Percentiles rank a stretch among this genome's conserved stretches.
Conservation (phyloP, 2,888 invertebrate species). For the Eupithecia vulgata region DNA sequence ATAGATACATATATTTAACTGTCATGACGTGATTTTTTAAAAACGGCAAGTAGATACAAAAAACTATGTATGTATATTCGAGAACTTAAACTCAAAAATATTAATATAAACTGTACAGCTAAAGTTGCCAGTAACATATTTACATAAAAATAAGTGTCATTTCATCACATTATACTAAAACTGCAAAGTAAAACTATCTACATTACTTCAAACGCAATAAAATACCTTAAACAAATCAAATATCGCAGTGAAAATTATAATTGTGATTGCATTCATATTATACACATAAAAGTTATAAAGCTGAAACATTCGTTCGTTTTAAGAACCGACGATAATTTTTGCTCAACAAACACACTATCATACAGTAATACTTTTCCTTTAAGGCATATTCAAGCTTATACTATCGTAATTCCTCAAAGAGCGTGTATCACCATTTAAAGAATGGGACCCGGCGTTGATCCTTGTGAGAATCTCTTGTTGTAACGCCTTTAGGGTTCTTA, state of each 20-base stretch:
- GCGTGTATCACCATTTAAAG: conserved; percentile 70
- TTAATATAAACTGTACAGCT: conserved; percentile 56
- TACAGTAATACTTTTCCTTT: conserved; percentile 35
- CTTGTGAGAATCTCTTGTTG: conserved; percentile 88
- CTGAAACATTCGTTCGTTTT: conserved; percentile 31
- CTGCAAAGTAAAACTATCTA: conserved; percentile 42
- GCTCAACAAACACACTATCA: conserved; percentile 24
- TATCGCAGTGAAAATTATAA: conserved; percentile 31
- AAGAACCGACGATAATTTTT: conserved; percentile 23
- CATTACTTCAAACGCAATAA: conserved; percentile 32
- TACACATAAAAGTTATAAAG: conserved; percentile 35
- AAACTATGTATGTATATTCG: conserved; percentile 58
- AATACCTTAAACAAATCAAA: conserved; percentile 26
- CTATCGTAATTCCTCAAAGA: conserved; percentile 77
- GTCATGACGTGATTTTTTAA: conserved; percentile 35
- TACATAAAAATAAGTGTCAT: conserved; percentile 53
- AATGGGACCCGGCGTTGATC: conserved; percentile 78
- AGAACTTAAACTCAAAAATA: conserved; percentile 50
- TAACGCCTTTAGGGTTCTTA: conserved; percentile 88
- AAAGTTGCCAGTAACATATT: conserved; percentile 55
- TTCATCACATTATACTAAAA: conserved; percentile 49
- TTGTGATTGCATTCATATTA: conserved; percentile 37
- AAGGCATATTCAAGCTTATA: conserved; percentile 81
- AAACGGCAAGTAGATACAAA: conserved; percentile 68
- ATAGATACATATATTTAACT: conserved; percentile 33